A percentile compares a stretch with the other conserved stretches of the same genome.
phyloP scores from a whole-genome alignment of 2,113 vertebrate species.

The Tor tambroides region DNA sequence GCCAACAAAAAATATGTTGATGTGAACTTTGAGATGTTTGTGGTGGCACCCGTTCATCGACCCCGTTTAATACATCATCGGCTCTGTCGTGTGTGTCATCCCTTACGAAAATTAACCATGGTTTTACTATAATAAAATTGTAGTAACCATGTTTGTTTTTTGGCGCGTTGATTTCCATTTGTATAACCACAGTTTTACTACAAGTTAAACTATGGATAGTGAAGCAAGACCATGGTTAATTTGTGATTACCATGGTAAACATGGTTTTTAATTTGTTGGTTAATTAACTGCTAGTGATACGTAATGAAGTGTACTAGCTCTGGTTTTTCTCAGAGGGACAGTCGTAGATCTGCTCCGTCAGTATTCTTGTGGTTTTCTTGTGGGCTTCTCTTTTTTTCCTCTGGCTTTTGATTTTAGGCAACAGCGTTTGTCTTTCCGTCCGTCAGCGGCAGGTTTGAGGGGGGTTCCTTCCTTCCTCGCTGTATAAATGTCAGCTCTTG shows the following conservation, averaged over 20 bases:
- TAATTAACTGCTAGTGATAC: background rate
- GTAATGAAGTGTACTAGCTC: background rate
- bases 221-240: too few relatives aligned
- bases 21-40: constrained; percentile 44
- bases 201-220: too few relatives aligned
- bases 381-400: background rate
- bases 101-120: too few relatives aligned
- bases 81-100: background rate
- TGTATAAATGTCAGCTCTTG: background rate
- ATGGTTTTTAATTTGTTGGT: too few relatives aligned
- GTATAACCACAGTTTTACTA: too few relatives aligned
- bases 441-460: background rate
- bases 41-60: background rate
- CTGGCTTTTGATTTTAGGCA: background rate
- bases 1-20: background rate
- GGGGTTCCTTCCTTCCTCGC: constrained; percentile 14
- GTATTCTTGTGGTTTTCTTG: background rate
- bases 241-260: too few relatives aligned
- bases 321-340: background rate
- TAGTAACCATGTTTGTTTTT: too few relatives aligned
- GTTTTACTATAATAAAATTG: too few relatives aligned
- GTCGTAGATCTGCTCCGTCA: background rate
- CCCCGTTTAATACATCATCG: background rate
- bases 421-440: background rate
- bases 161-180: too few relatives aligned